A percentile compares a stretch with the other conserved stretches of the same genome.
Conservation (phyloP, 2,113 vertebrate species). For the Aspidoscelis tigris region DNA sequence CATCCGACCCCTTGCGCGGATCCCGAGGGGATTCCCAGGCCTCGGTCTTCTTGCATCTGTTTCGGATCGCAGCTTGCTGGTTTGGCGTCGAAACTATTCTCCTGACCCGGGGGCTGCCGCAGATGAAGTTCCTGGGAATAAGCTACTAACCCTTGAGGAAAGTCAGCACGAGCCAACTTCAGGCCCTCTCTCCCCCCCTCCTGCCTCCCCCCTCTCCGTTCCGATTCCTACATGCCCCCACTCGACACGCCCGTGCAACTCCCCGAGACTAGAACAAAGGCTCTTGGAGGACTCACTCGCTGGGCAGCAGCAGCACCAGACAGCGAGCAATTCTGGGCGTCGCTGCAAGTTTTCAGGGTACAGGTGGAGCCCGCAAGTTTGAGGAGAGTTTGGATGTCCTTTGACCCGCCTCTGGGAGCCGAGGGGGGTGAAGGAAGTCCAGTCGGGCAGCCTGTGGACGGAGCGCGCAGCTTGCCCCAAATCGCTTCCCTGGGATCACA, state of each 20-base stretch:
- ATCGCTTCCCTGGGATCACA: neutral
- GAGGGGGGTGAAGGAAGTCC: conserved; percentile 6
- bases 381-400: too few relatives aligned
- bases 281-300: too few relatives aligned
- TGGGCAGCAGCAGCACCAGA: too few relatives aligned
- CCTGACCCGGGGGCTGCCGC: neutral
- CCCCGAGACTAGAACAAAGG: too few relatives aligned
- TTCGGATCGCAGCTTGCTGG: neutral
- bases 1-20: neutral
- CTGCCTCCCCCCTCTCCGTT: neutral
- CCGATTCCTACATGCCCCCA: conserved; percentile 51
- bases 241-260: neutral
- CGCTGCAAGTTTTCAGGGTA: too few relatives aligned
- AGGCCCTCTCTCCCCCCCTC: conserved; percentile 56
- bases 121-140: conserved; percentile 64
- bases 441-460: neutral
- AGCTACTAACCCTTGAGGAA: conserved; percentile 75
- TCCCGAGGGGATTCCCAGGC: neutral
- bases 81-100: too few relatives aligned
- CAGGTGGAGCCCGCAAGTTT: too few relatives aligned
- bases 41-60: neutral
- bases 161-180: conserved; percentile 62
- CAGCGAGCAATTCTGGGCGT: too few relatives aligned
- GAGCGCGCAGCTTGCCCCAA: too few relatives aligned
- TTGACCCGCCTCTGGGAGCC: neutral